Evolutionary conservation across 2,113 vertebrate species (phyloP).

Genomic region (Ciconia maguari): DNA sequence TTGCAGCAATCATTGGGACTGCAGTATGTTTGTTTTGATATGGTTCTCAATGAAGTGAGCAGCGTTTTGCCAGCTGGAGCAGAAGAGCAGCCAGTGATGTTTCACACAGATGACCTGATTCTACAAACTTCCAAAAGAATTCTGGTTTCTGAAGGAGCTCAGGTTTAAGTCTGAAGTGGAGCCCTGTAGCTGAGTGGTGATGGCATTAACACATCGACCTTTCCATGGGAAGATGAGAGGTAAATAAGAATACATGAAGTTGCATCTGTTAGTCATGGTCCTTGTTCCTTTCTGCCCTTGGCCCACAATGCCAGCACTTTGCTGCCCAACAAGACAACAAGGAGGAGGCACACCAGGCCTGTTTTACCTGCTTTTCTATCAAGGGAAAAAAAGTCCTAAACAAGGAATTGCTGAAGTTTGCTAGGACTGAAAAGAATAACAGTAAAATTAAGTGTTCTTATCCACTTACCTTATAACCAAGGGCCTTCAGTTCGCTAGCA

Average conservation of each 20-base stretch:
- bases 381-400: background rate
- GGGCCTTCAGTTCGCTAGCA: constrained; percentile 92
- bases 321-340: background rate
- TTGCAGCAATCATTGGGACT: background rate
- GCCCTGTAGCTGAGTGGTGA: background rate
- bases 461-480: constrained; percentile 92
- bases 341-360: background rate
- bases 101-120: background rate
- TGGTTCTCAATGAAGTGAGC: fast-evolving
- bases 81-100: background rate
- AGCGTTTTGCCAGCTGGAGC: background rate
- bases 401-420: background rate
- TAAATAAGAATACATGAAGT: fast-evolving
- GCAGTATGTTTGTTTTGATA: background rate
- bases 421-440: background rate
- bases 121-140: background rate
- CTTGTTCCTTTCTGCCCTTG: background rate
- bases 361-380: background rate
- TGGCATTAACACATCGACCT: background rate
- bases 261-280: background rate
- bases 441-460: background rate
- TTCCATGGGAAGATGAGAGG: background rate
- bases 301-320: background rate
- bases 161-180: background rate
- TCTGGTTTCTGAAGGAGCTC: background rate